Conservation (phyloP, 2,113 vertebrate genomes). For the Neogale vison region DNA sequence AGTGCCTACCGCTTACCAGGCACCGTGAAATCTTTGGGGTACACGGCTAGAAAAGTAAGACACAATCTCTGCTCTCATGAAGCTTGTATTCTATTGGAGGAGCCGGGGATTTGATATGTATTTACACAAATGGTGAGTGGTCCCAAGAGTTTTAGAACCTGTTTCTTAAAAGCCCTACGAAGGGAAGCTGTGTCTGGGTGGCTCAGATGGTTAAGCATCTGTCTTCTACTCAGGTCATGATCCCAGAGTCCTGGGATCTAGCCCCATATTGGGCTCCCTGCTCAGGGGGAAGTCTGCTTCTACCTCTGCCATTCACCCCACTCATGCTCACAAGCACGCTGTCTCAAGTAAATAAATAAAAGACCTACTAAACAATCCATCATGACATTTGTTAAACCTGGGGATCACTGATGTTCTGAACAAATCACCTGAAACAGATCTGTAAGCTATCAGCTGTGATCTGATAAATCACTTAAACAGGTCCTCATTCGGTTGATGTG, state of each 20-base stretch:
- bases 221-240: background rate
- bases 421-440: conserved; percentile 4
- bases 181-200: background rate
- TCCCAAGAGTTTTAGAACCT: conserved; percentile 21
- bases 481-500: background rate
- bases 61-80: background rate
- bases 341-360: background rate
- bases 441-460: background rate
- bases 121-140: conserved; percentile 18
- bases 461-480: background rate
- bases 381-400: background rate
- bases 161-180: conserved; percentile 6
- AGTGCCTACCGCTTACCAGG: background rate
- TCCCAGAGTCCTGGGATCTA: background rate
- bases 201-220: background rate
- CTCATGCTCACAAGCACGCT: background rate
- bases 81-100: background rate
- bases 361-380: conserved; percentile 10
- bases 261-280: background rate
- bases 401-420: conserved; percentile 24
- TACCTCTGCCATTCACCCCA: background rate
- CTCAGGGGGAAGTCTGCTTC: background rate
- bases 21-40: background rate
- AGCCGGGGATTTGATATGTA: conserved; percentile 36
- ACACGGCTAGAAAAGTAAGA: background rate